Percentiles rank a stretch among this genome's conserved stretches.
Conservation (phyloP, 2,113 vertebrate species). For the Poeciliopsis occidentalis region DNA sequence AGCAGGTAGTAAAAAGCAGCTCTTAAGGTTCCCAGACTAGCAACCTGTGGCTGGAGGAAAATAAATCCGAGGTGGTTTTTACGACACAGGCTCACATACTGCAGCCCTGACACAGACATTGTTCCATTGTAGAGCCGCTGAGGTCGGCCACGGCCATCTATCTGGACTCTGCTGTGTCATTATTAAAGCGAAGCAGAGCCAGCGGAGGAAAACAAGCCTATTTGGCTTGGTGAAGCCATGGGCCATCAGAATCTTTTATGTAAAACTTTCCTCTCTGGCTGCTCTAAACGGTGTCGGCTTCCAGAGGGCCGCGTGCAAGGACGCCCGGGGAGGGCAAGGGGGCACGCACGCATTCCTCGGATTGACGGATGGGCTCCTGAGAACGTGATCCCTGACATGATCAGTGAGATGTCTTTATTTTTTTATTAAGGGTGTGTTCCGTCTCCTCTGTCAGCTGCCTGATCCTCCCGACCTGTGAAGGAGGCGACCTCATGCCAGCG, state of each 20-base stretch:
- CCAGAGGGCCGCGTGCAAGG: conserved; percentile 36
- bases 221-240: conserved; percentile 53
- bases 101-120: conserved; percentile 8
- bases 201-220: conserved; percentile 46
- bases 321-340: background rate
- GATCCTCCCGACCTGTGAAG: conserved; percentile 23
- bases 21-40: background rate
- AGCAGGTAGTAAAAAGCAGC: background rate
- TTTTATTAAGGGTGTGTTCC: conserved; percentile 70
- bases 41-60: background rate
- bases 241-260: conserved; percentile 71
- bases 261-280: conserved; percentile 71
- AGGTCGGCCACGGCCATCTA: conserved; percentile 24
- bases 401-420: conserved; percentile 71
- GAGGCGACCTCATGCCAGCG: conserved; percentile 18
- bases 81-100: conserved; percentile 4
- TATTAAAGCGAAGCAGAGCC: conserved; percentile 32
- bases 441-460: conserved; percentile 61
- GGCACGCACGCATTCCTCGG: background rate
- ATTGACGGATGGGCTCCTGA: background rate
- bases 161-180: conserved; percentile 35
- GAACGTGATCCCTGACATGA: conserved; percentile 22
- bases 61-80: background rate
- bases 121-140: conserved; percentile 27
- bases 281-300: conserved; percentile 64